Evolutionary conservation across 2,797 vertebrate species (phyloP).

Genomic region (Etheostoma perlongum): DNA sequence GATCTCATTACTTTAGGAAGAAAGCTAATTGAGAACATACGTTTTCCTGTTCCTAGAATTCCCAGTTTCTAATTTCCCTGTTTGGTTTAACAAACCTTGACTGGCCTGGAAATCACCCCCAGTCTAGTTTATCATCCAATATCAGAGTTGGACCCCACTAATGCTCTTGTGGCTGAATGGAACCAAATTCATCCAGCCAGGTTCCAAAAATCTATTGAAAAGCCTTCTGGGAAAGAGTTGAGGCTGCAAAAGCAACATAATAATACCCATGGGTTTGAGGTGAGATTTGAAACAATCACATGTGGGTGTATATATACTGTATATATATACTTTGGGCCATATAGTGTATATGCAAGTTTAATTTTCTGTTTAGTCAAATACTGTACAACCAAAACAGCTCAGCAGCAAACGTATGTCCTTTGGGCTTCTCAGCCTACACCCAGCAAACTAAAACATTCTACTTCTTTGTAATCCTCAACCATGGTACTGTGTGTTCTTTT

Average conservation of each 20-base stretch:
- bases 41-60: no score
- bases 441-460: neutral
- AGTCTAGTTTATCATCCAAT: no score
- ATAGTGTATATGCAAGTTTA: neutral
- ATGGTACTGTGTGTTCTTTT: neutral
- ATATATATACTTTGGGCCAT: neutral
- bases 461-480: neutral
- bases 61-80: no score
- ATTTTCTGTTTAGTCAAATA: neutral
- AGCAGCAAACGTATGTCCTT: neutral
- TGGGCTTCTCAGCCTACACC: neutral
- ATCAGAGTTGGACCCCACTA: no score
- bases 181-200: no score
- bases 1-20: no score
- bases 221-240: neutral
- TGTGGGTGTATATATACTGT: no score
- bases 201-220: no score
- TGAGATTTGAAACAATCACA: neutral
- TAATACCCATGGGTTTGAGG: neutral
- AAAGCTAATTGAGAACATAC: no score
- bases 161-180: no score
- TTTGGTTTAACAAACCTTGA: no score
- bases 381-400: neutral
- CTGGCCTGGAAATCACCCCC: no score
- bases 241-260: neutral